Base-by-base conservation (phyloP, 2,797 vertebrate genomes). In the Manis crassicaudata region DNA sequence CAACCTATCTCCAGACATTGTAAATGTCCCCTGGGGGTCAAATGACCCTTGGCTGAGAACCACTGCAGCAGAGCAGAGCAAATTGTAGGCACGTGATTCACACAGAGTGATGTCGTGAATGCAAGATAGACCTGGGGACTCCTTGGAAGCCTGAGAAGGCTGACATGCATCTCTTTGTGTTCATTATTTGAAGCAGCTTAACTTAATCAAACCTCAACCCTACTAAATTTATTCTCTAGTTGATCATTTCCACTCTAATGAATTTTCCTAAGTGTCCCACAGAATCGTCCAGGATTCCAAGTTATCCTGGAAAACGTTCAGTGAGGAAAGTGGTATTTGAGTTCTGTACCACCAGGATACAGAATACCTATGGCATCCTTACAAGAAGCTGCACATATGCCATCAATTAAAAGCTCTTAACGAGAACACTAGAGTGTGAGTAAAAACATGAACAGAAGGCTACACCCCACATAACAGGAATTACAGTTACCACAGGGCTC, bases 301-400 rank as follows among this genome's bases (percentile, higher is more conserved):
- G 25, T 81, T 90, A 62, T 9, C 70, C 75, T 62, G 8, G 9
- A 91, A 93, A 97, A 89, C 50, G 29, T 50, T 58, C 32, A 54
- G 52, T 96, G 84, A 77, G 23, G 21, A 92, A 94, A 90, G 52
- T 25, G 70, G 18, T 40, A 82, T 80, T 93, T 67, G 63, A 80
- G 62, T 87, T n/a, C 37, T 35, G 79, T 56, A 27, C 54, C 62
- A 29, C 82, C 32, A 11, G 32, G 13, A 70, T 37, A 67, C 9
- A 81, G 40, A 79, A 9, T 73, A 62, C 52, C 67, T 94, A 46
- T 87, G 73, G 3, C 16, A 35, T 88, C 40, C 68, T 76, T 81
- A 65, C 37, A 87, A 90, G 35, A 75, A 43, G 46, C 25, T 18
- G 7, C 20, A 72, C 32, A 23, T 35, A 72, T 40, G 62, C n/a